Evolutionary conservation across 92 coral and sea anemone genomes (phyloP).

Genomic region (Palythoa heliodiscus): DNA sequence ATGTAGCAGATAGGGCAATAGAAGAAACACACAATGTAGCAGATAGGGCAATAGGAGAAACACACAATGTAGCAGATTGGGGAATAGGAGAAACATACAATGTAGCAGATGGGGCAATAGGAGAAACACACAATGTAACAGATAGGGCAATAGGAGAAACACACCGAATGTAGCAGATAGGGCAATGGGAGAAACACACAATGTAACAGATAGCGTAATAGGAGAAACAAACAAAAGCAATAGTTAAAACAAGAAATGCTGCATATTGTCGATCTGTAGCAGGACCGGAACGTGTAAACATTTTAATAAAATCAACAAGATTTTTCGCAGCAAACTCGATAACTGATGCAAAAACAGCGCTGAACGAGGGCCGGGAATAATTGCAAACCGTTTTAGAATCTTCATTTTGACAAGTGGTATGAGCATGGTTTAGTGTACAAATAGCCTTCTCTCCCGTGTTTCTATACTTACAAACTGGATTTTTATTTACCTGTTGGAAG

Average conservation of each 20-base stretch:
- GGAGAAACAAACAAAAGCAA: neutral
- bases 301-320: neutral
- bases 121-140: too few relatives aligned
- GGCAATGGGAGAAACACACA: neutral
- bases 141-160: neutral
- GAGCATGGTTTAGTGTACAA: too few relatives aligned
- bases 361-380: too few relatives aligned
- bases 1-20: too few relatives aligned
- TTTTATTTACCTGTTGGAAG: slow-evolving; percentile 73
- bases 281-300: neutral
- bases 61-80: too few relatives aligned
- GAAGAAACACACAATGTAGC: too few relatives aligned
- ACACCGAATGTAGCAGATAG: neutral
- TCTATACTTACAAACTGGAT: neutral
- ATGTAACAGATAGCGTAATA: neutral
- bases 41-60: too few relatives aligned
- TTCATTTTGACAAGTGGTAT: too few relatives aligned
- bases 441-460: too few relatives aligned
- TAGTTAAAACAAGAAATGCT: neutral
- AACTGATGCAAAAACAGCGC: too few relatives aligned
- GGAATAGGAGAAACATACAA: too few relatives aligned
- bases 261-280: neutral
- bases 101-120: neutral
- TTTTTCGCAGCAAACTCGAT: neutral
- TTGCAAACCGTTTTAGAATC: too few relatives aligned